phyloP scores from a whole-genome alignment of 2,113 vertebrate species.

The Mastomys natalensis region DNA sequence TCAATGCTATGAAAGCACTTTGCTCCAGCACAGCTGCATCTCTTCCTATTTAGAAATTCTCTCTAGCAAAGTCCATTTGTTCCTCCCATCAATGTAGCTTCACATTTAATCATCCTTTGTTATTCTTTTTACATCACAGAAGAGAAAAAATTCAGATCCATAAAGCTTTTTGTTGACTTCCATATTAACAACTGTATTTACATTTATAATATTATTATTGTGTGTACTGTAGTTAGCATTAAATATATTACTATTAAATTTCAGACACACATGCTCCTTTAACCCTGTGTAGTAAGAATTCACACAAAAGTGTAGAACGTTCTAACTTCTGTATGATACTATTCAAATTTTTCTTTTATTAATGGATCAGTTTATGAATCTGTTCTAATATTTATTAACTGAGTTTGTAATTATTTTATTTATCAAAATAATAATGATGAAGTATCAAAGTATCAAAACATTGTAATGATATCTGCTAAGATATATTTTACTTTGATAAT shows the following conservation, averaged over 20 bases:
- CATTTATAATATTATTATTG: background rate
- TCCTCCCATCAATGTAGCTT: background rate
- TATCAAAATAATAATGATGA: background rate
- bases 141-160: background rate
- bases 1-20: background rate
- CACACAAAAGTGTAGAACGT: background rate
- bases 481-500: background rate
- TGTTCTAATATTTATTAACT: background rate
- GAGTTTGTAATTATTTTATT: background rate
- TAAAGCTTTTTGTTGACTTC: background rate
- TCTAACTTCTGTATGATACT: background rate
- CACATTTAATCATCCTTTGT: background rate
- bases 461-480: background rate
- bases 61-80: background rate
- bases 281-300: background rate
- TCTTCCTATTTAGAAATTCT: background rate
- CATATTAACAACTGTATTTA: background rate
- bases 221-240: background rate
- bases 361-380: background rate
- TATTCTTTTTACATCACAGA: background rate
- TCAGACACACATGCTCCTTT: accelerated
- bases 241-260: background rate
- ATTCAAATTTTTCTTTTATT: background rate
- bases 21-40: background rate
- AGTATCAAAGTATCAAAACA: too few relatives aligned